phyloP scores from a whole-genome alignment of 2,113 vertebrate genomes.

The Esox niger region DNA sequence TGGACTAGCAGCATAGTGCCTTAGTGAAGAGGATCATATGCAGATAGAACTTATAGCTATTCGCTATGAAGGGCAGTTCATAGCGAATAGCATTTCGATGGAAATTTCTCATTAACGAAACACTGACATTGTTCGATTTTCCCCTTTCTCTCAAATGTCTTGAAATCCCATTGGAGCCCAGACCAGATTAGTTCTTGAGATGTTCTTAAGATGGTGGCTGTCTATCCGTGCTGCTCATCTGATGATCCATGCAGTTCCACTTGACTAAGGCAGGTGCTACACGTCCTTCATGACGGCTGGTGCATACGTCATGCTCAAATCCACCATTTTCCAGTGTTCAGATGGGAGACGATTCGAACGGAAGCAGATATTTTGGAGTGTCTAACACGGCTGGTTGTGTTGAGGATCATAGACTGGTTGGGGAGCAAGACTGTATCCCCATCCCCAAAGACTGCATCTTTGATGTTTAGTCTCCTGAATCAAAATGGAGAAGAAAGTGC shows the following conservation, averaged over 20 bases:
- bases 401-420: too few relatives aligned
- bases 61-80: too few relatives aligned
- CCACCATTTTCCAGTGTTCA: not conserved
- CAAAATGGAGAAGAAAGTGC: not conserved
- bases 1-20: not conserved
- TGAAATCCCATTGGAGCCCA: not conserved
- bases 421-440: not conserved
- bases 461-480: not conserved
- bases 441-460: not conserved
- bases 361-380: too few relatives aligned
- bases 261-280: conserved; percentile 47
- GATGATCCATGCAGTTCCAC: not conserved
- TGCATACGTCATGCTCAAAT: conserved; percentile 28
- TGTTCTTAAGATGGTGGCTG: not conserved
- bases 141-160: not conserved
- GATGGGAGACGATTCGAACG: not conserved
- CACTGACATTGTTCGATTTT: not conserved
- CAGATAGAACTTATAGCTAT: too few relatives aligned
- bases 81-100: not conserved
- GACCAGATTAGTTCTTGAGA: not conserved
- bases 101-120: not conserved
- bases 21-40: not conserved
- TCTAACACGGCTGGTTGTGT: too few relatives aligned
- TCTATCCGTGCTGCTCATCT: conserved; percentile 7
- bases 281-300: conserved; percentile 27